These are phyloP conservation scores for Stenoptilia bipunctidactyla DNA, from an alignment of 2,888 invertebrate species.

Conservation along the genomic window DNA sequence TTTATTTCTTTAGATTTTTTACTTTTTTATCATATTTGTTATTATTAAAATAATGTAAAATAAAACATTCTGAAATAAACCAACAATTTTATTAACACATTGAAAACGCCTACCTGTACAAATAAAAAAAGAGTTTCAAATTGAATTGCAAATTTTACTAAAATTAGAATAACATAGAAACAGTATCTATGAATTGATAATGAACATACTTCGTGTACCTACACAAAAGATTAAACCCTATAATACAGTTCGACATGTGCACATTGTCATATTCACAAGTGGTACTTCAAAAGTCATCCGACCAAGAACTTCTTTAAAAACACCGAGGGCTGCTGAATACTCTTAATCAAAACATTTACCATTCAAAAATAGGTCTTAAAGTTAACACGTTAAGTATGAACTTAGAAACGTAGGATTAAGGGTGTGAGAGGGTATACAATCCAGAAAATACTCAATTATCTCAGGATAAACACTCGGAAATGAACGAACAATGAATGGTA, in stretches of 20 bases:
- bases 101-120: no score
- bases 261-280: slow-evolving; percentile 18
- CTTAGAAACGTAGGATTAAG: background rate
- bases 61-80: no score
- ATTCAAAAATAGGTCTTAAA: slow-evolving; percentile 22
- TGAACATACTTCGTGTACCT: no score
- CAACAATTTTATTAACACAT: no score
- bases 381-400: background rate
- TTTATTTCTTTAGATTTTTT: slow-evolving; percentile 6
- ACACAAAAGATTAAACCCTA: slow-evolving; percentile 5
- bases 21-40: slow-evolving; percentile 4
- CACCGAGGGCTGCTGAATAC: slow-evolving; percentile 25
- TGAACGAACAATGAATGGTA: slow-evolving; percentile 19
- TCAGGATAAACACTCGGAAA: slow-evolving; percentile 42
- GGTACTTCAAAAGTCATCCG: slow-evolving; percentile 38
- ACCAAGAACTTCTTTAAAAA: slow-evolving; percentile 42
- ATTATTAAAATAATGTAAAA: slow-evolving; percentile 3
- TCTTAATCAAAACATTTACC: slow-evolving; percentile 10
- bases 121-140: no score
- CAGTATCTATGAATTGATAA: no score
- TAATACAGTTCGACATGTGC: slow-evolving; percentile 41
- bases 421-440: slow-evolving; percentile 15
- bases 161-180: no score
- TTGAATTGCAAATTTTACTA: no score
- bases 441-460: slow-evolving; percentile 39